These are phyloP conservation scores for Lordiphosa clarofinis DNA, from an alignment of 1,140 invertebrate species.

Conservation along the genomic window DNA sequence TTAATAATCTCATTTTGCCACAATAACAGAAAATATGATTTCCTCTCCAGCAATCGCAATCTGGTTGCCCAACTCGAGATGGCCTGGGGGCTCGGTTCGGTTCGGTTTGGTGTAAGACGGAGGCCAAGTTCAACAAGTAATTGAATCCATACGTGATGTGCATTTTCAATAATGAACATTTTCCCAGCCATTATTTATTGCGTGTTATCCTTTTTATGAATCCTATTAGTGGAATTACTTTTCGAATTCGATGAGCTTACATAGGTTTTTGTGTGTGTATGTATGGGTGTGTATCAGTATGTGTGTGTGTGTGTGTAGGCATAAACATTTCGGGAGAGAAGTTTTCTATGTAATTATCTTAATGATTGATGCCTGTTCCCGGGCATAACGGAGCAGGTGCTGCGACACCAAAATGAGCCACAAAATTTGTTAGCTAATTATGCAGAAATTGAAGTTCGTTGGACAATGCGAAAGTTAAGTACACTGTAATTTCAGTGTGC, in stretches of 20 bases:
- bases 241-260: constrained; percentile 22
- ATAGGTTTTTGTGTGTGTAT: background rate
- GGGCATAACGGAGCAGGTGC: constrained; percentile 35
- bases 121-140: constrained; percentile 69
- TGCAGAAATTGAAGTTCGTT: constrained; percentile 8
- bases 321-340: constrained; percentile 1
- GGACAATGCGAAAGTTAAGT: background rate
- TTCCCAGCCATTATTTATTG: constrained; percentile 65
- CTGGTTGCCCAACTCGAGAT: constrained; percentile 10
- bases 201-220: constrained; percentile 76
- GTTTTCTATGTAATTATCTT: constrained; percentile 18
- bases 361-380: constrained; percentile 46
- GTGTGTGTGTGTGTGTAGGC: background rate
- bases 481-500: too few relatives aligned
- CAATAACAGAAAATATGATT: constrained; percentile 79
- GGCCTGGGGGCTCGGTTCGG: constrained; percentile 1
- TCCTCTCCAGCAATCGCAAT: constrained; percentile 51
- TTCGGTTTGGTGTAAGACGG: background rate
- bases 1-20: constrained; percentile 79
- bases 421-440: constrained; percentile 54
- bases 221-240: constrained; percentile 77
- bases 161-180: constrained; percentile 62
- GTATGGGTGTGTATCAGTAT: too few relatives aligned
- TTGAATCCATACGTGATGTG: constrained; percentile 71
- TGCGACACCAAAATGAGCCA: constrained; percentile 12